Conservation (phyloP, 2,888 invertebrate genomes). For the Lamproptera curius region DNA sequence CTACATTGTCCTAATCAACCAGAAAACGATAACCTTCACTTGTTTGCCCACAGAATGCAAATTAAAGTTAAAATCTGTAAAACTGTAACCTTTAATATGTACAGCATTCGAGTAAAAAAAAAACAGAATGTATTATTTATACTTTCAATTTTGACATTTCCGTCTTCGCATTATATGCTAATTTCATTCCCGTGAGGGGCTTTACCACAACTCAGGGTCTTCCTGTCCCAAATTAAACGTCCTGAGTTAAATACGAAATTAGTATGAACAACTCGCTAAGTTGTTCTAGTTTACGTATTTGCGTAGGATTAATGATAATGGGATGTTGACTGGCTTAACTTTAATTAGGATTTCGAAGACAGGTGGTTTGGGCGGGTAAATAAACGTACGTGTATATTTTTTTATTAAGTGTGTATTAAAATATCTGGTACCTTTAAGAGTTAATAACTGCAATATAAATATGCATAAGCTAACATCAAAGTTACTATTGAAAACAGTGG, state of each 20-base stretch:
- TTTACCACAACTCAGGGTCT: slow-evolving; percentile 7
- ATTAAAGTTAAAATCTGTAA: background rate
- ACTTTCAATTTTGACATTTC: background rate
- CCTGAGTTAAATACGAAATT: slow-evolving; percentile 2
- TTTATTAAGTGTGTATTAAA: no score
- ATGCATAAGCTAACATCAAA: no score
- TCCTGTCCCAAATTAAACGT: slow-evolving; percentile 9
- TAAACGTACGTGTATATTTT: no score
- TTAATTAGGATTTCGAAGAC: no score
- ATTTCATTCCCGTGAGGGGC: slow-evolving; percentile 2
- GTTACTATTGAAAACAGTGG: no score
- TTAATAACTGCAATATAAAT: no score
- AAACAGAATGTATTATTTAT: background rate
- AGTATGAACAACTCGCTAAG: slow-evolving; percentile 7
- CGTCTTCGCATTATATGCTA: slow-evolving; percentile 5
- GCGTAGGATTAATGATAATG: background rate
- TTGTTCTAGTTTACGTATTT: slow-evolving; percentile 1
- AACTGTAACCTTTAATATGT: background rate
- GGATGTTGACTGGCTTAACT: background rate
- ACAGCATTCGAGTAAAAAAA: no score
- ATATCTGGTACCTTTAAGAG: no score
- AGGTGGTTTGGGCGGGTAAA: no score
- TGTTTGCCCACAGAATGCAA: no score
- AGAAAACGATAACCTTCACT: no score
- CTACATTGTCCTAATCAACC: no score